These are phyloP conservation scores for Marcusenius ussheri DNA, from an alignment of 2,113 vertebrate genomes.

Conservation along the genomic window DNA sequence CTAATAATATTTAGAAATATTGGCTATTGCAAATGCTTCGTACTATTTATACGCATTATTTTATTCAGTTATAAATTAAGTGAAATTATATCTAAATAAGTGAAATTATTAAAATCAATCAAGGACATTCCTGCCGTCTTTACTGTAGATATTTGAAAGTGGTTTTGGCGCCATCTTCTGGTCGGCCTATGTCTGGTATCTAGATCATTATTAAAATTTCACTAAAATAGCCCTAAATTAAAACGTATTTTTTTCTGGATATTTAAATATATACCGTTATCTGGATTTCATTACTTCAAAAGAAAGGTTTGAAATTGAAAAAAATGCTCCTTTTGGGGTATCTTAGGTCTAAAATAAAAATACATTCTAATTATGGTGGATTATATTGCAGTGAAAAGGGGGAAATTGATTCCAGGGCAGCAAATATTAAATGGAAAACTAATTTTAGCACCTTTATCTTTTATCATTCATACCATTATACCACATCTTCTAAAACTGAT, in stretches of 20 bases:
- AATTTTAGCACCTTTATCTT: background rate
- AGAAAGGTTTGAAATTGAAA: background rate
- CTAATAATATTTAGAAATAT: background rate
- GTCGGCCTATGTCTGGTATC: background rate
- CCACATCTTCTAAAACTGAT: background rate
- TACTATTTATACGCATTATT: background rate
- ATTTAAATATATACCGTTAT: background rate
- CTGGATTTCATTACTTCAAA: background rate
- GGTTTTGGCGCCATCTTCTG: conserved; percentile 8
- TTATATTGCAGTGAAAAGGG: background rate
- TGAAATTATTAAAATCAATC: background rate
- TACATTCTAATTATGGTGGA: background rate
- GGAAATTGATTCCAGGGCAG: background rate
- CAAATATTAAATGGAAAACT: background rate
- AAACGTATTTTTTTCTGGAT: background rate
- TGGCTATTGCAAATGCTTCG: background rate
- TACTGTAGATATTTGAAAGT: background rate
- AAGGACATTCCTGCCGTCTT: background rate
- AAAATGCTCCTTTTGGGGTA: background rate
- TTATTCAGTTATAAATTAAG: background rate
- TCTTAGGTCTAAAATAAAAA: background rate
- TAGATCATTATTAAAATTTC: background rate
- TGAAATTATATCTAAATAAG: background rate
- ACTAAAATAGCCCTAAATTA: background rate
- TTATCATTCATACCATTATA: background rate